Evolutionary conservation across 2,113 vertebrate species (phyloP), one percentile per base, ranked within the genome.

Genomic region (Albula glossodonta): DNA sequence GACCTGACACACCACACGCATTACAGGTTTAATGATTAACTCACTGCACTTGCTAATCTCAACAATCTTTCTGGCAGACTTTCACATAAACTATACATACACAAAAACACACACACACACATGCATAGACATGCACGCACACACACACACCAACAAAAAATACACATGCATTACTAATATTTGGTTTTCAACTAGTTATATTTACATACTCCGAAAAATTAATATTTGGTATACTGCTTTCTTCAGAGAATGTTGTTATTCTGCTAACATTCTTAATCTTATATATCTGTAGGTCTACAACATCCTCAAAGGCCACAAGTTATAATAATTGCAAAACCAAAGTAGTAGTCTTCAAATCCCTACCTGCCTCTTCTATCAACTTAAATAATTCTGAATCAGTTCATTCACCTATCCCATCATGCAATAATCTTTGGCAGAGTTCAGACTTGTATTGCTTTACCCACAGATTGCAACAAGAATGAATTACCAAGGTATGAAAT

Each of bases 21-120:
- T 86, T 60, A 79, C 86, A 50, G 0, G 15, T 82, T 88, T 89
- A 93, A 93, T 91, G 12, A 5, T 91, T 91, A 91, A 92, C 91
- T 31, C 82, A 84, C 60, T 60, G 56, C 17, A 19, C 17, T 19
- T 66, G 3, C 60, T 41, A 41, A 66, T 66, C 3, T 8, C 17
- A 66, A 66, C 17, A 66, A 19, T 2, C 70, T 74, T 74, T 25
- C 70, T 31, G 70, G 10, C 63, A 70, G 19, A 70, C 19, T 22
- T 19, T 6, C n/a, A 4, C 22, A 70, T 22, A 17, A 1, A 70
- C 19, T 6, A 70, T 5, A n/a, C 19, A 70, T 22, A n/a, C 53
- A 57, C 25, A 48, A 51, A 83, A n/a, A 17, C 50, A 48, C 78
- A 83, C 25, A 41, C 19, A 31, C 7, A 60, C 56, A 41, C 70